Base-by-base conservation (phyloP, 2,888 invertebrate genomes). In the Teleogryllus oceanicus region DNA sequence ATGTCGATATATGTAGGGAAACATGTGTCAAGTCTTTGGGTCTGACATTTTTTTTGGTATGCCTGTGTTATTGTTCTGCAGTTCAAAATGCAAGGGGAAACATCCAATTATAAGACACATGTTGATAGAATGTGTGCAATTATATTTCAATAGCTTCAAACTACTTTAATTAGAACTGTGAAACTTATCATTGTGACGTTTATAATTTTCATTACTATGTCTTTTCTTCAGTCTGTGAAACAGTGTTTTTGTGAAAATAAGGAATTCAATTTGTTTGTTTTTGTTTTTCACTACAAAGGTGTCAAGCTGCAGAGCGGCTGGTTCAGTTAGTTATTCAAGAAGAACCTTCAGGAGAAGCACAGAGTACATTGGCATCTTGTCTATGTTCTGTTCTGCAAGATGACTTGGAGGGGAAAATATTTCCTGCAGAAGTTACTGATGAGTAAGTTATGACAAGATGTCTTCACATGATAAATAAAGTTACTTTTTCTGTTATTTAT, bases 271-370 rank as follows among this genome's bases (percentile, higher is more conserved):
- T 76, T 76, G 24, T 76, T 11, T 21, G 37, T 21, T 76, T 76
- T 82, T 80, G 62, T 81, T 37, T 37, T 37, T 5, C 8, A 37
- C 37, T 37, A 37, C 37, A 37, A 37, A 88, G 91, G 84, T 93
- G 92, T 87, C 91, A 91, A 84, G 87, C 91, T 20, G 91, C 92
- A 89, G 92, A 92, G 84, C 88, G 89, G 82, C 86, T 93, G 82
- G 89, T 92, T 81, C 91, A 92, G 85, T 88, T 90, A 84, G 87
- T 93, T 21, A 88, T 91, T 12, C 89, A 90, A 83, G 88, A 91
- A 81, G 90, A 87, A 79, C 86, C 90, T 83, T 92, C 92, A 83
- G 88, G 89, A 80, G 92, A 92, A 82, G 88, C 88, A 82, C 88
- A 91, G 78, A 86, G 89, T 11, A 86, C 88, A 8, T 86, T 93